Evolutionary conservation across 2,888 invertebrate genomes (phyloP).

Genomic region (Notodonta ziczac): DNA sequence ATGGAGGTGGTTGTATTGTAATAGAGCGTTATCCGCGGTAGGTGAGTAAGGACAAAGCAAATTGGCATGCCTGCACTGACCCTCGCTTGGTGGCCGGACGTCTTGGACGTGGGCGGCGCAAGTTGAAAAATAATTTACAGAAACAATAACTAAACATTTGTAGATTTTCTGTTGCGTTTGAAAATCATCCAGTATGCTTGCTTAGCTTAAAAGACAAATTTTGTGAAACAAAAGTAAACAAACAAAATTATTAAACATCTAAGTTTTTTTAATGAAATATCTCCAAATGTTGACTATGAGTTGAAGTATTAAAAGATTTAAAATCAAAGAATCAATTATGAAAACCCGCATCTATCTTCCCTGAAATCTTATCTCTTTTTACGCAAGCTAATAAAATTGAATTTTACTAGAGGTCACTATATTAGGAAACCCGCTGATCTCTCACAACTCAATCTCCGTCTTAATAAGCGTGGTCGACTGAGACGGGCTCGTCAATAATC

Average conservation of each 20-base stretch:
- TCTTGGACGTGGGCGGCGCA: constrained; percentile 41
- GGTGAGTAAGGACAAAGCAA: constrained; percentile 56
- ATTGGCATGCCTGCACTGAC: constrained; percentile 63
- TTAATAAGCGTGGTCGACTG: constrained; percentile 53
- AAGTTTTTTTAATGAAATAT: too few species aligned
- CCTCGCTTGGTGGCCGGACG: constrained; percentile 63
- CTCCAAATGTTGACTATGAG: too few species aligned
- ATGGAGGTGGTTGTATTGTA: constrained; percentile 29
- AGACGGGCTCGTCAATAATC: constrained; percentile 67
- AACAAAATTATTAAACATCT: too few species aligned
- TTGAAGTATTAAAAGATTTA: too few species aligned
- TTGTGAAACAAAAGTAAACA: too few species aligned
- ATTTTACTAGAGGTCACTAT: background rate
- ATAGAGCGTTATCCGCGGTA: constrained; percentile 44
- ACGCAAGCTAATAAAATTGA: background rate
- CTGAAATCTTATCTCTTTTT: too few species aligned
- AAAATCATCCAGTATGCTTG: too few species aligned
- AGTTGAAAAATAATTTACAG: constrained; percentile 9
- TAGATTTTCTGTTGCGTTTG: too few species aligned
- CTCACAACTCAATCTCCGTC: constrained; percentile 30
- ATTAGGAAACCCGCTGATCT: constrained; percentile 13
- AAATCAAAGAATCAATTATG: too few species aligned
- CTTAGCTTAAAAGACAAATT: too few species aligned
- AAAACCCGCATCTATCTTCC: too few species aligned
- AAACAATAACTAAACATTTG: too few species aligned